Percentiles rank a stretch among this genome's conserved stretches.
These are phyloP conservation scores for Rhipidura dahli DNA, from an alignment of 2,113 vertebrate genomes.

Conservation along the genomic window DNA sequence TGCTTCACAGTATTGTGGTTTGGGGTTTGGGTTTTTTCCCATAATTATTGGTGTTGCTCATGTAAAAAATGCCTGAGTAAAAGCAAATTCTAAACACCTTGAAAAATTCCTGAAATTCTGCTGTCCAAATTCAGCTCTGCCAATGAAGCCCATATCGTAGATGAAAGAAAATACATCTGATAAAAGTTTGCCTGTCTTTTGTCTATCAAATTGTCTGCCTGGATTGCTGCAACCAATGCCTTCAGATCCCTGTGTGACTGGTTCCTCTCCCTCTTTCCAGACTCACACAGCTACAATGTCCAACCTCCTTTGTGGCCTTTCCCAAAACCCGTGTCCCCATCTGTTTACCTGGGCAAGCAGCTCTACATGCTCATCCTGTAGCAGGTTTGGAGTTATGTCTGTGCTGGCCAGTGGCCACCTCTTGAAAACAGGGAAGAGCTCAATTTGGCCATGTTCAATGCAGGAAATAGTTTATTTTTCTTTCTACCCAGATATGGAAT, in stretches of 20 bases:
- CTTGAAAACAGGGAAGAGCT: neutral
- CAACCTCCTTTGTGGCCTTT: neutral
- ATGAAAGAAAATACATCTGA: neutral
- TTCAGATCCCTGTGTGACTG: neutral
- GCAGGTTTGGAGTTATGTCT: neutral
- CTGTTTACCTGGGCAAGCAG: neutral
- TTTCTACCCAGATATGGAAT: neutral
- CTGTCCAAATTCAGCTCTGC: neutral
- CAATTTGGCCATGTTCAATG: neutral
- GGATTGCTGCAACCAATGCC: neutral
- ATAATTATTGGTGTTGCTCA: neutral
- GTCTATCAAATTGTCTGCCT: neutral
- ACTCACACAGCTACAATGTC: fast-evolving
- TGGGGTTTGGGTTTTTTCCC: neutral
- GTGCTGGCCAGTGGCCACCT: neutral
- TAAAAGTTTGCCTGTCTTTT: neutral
- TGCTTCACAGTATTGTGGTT: neutral
- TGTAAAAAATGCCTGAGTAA: neutral
- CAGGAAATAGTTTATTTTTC: neutral
- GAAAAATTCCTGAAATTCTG: neutral
- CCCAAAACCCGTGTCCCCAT: neutral
- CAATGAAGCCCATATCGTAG: neutral
- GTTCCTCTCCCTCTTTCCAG: neutral
- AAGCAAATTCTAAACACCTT: neutral
- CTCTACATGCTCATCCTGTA: neutral